Base-by-base conservation (phyloP, 2,113 vertebrate genomes). In the Anolis carolinensis region DNA sequence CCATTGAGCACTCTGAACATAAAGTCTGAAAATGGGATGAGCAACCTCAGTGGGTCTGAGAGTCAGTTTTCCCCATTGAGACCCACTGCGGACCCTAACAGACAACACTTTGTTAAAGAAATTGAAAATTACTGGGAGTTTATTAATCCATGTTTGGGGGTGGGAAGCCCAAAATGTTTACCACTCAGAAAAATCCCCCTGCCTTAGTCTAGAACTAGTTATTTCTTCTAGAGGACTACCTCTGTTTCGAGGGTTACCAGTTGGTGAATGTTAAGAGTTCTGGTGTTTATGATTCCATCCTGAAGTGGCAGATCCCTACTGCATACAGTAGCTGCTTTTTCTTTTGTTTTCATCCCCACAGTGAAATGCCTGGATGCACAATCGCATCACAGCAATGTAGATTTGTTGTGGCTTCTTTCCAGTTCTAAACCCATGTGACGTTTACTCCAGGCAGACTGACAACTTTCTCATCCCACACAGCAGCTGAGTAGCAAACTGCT, bases 371-470 rank as follows among this genome's bases (percentile, higher is more conserved):
- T 59, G 2, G 8, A 65, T 55, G 34, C 4, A 77, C 52, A 23
- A 52, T 7, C 25, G 10, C 5, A 5, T 11, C 44, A 14, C n/a
- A 62, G 0, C 2, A 2, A 48, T 0, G 0, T 34, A 32, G 18
- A 0, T 8, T 39, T 48, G 36, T 74, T 74, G 39, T 44, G 34
- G 36, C 14, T 25, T 48, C 11, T 30, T n/a, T 3, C 44, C 5
- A 52, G 25, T 52, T 13, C 25, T 52, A 5, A 25, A 23, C 8
- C 9, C 44, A 9, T 44, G 72, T 23, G 36, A 36, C 1, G 39
- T 48, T 67, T 67, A 67, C 44, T 44, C 80, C 30, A 14, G 30
- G 21, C 48, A 68, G 32, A 52, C 39, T 32, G 39, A 70, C 18
- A 81, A 81, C n/a, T 32, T 81, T 70, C 44, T 20, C n/a, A 48